Percentiles rank a stretch among this genome's conserved stretches.
phyloP scores from a whole-genome alignment of 2,113 vertebrate genomes.

The Aix galericulata region DNA sequence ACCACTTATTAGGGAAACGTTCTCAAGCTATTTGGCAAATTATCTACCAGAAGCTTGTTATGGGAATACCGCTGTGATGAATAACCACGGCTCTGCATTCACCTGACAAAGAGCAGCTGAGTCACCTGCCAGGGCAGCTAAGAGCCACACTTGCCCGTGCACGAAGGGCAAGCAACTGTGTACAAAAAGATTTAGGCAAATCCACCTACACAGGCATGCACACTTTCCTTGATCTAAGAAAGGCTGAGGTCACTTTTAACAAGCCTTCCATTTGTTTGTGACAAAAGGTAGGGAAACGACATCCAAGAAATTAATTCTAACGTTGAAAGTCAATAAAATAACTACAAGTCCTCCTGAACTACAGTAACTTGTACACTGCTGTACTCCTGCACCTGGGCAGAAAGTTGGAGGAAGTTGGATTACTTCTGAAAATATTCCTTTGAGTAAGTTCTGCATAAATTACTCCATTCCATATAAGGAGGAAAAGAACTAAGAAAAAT shows the following conservation, averaged over 20 bases:
- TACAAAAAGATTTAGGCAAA: not conserved
- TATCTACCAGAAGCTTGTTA: not conserved
- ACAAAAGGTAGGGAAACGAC: not conserved
- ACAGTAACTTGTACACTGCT: not conserved
- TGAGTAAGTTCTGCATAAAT: not conserved
- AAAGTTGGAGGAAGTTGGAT: not conserved
- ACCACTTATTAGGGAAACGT: not conserved
- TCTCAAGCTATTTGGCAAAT: not conserved
- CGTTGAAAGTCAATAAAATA: not conserved
- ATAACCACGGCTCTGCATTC: not conserved
- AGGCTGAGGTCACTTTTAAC: not conserved
- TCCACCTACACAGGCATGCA: not conserved
- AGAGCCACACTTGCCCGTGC: not conserved
- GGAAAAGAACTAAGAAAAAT: not conserved
- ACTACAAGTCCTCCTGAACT: not conserved
- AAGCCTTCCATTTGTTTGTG: not conserved
- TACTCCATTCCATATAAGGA: not conserved
- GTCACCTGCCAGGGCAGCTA: not conserved
- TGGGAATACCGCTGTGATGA: not conserved
- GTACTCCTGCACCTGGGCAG: not conserved
- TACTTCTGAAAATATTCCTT: not conserved
- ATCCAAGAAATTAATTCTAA: not conserved
- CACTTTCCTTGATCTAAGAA: not conserved
- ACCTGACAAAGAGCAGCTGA: not conserved
- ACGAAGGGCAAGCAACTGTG: not conserved